These are phyloP conservation scores for Geotrypetes seraphini DNA, from an alignment of 2,797 vertebrate genomes.

Conservation along the genomic window DNA sequence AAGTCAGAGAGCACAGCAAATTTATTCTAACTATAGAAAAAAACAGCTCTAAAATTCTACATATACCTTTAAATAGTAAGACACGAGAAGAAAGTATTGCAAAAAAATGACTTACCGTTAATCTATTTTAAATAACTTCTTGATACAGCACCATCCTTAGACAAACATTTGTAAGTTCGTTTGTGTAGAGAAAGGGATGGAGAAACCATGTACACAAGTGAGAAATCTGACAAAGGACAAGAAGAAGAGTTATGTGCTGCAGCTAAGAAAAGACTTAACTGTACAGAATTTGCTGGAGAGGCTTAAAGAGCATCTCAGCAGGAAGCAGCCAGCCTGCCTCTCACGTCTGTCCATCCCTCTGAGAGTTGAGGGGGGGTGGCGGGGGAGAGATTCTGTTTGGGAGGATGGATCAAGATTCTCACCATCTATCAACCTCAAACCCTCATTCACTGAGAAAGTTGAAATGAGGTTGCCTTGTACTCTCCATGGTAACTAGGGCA, in stretches of 20 bases:
- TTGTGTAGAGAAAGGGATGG: too few species aligned
- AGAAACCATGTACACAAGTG: slow-evolving; percentile 6
- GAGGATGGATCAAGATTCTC: slow-evolving; percentile 41
- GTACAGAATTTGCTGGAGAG: slow-evolving; percentile 31
- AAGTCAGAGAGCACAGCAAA: too few species aligned
- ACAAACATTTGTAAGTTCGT: too few species aligned
- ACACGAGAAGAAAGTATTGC: too few species aligned
- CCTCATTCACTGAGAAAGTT: slow-evolving; percentile 43
- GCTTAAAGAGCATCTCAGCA: slow-evolving; percentile 42
- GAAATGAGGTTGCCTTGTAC: slow-evolving; percentile 43
- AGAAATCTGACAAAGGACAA: slow-evolving; percentile 26
- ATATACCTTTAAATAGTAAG: too few species aligned
- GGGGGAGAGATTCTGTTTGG: slow-evolving; percentile 26
- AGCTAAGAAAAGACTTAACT: slow-evolving; percentile 34
- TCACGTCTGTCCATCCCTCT: slow-evolving; percentile 38
- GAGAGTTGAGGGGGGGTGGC: slow-evolving; percentile 40
- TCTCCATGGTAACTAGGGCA: slow-evolving; percentile 48
- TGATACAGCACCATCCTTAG: too few species aligned
- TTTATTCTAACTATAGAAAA: too few species aligned
- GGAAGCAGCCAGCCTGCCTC: slow-evolving; percentile 42
- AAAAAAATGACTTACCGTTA: too few species aligned
- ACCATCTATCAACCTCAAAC: slow-evolving; percentile 54
- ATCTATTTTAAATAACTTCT: too few species aligned
- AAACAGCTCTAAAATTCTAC: too few species aligned
- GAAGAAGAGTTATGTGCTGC: slow-evolving; percentile 10